Evolutionary conservation across 2,888 invertebrate species (phyloP), one percentile per base, ranked within the genome.

Genomic region (Geotrupes spiniger): DNA sequence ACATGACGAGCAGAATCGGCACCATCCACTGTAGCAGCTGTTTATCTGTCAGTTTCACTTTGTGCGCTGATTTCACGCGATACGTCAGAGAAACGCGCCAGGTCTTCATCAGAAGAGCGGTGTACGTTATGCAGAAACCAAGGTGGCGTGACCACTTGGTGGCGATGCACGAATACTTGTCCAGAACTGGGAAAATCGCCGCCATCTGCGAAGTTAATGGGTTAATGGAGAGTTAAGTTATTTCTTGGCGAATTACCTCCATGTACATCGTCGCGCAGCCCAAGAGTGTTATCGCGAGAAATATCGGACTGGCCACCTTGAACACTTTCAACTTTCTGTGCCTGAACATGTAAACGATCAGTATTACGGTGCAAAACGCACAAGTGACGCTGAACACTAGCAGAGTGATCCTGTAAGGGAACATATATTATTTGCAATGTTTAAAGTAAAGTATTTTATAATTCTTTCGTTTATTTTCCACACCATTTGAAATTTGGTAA

Each of bases 51-150:
- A 95, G 76, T 67, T 93, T 92, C 15, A 95, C 84, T 72, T 92
- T 92, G 70, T 93, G 92, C 0, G 93, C 92, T 25, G 92, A 92
- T 70, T 94, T 94, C 0, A 94, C 93, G 17, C 93, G 84, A 76
- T 93, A 93, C 39, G 94, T 94, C 54, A 93, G 75, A 1, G 93
- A 92, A 40, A 95, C 92, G 65, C 93, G 84, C 94, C 94, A 94
- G 8, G 94, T 94, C 74, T 95, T 95, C 86, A 95, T 89, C 2
- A 95, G 78, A 33, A 95, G 76, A 5, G 94, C 92, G 6, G 93
- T 93, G 69, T 94, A 95, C 1, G 94, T 92, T 50, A 95, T 83
- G 65, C 91, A 91, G 70, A 95, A 95, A 25, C 95, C 95, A 74
- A 94, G 80, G 74, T 95, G 93, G 3, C 93, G 80, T 1, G 91